These are phyloP conservation scores for Epistrophe grossulariae DNA, from an alignment of 2,888 invertebrate genomes.

Conservation along the genomic window DNA sequence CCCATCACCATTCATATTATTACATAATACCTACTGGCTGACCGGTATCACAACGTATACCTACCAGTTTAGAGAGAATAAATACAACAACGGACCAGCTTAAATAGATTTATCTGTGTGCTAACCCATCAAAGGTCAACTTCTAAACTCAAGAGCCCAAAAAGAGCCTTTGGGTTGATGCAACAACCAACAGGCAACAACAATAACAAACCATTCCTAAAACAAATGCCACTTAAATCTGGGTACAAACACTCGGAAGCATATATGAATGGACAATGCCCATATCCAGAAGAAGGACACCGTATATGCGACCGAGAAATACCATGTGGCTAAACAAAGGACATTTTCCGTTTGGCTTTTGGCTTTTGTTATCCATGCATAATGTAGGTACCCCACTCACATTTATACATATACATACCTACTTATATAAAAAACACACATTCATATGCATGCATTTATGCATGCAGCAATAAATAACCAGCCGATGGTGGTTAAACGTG, in stretches of 20 bases:
- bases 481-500: constrained; percentile 73
- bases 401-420: not conserved
- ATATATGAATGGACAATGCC: constrained; percentile 72
- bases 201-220: constrained; percentile 56
- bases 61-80: constrained; percentile 29
- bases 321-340: constrained; percentile 62
- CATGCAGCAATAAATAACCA: constrained; percentile 70
- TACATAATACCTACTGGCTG: not conserved
- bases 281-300: constrained; percentile 50
- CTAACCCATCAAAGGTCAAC: constrained; percentile 73
- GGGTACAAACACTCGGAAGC: constrained; percentile 58
- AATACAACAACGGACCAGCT: constrained; percentile 48
- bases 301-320: constrained; percentile 19
- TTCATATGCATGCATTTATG: constrained; percentile 67
- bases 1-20: not conserved
- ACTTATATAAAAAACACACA: constrained; percentile 14
- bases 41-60: too few species aligned
- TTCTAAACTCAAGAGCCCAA: constrained; percentile 62
- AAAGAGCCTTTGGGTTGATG: constrained; percentile 40
- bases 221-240: constrained; percentile 76
- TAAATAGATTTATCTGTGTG: constrained; percentile 69
- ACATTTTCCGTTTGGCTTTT: constrained; percentile 70
- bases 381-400: constrained; percentile 32
- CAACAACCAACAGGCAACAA: constrained; percentile 6
- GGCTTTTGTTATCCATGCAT: constrained; percentile 67